phyloP scores from a whole-genome alignment of 2,113 vertebrate species.

The Suncus etruscus region DNA sequence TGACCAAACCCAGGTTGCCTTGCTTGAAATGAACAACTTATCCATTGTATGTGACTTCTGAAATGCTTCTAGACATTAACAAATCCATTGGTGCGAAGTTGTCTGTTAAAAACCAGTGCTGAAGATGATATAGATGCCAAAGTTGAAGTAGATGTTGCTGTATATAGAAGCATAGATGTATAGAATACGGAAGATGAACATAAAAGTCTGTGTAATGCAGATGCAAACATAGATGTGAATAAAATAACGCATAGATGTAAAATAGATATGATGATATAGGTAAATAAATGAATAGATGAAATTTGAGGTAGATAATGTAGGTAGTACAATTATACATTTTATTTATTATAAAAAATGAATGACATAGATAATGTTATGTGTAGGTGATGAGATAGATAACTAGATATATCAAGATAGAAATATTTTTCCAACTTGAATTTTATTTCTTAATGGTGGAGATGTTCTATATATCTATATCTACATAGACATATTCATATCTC shows the following conservation, averaged over 20 bases:
- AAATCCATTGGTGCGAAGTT: not conserved
- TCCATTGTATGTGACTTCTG: not conserved
- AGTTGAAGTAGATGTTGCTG: not conserved
- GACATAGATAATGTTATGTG: not conserved
- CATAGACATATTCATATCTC: no score
- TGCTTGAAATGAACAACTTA: no score
- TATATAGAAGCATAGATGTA: not conserved
- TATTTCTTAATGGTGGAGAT: not conserved
- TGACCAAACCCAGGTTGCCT: no score
- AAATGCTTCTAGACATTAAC: not conserved
- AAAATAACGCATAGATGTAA: no score
- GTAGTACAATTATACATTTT: not conserved
- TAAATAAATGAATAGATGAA: not conserved
- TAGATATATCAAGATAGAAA: slow-evolving; percentile 18
- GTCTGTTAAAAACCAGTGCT: not conserved
- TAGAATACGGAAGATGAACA: not conserved
- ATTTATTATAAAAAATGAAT: not conserved
- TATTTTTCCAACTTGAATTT: slow-evolving; percentile 29
- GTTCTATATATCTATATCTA: no score
- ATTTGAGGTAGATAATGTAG: not conserved
- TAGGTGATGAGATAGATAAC: not conserved
- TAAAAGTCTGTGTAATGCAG: not conserved
- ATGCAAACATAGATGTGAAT: not conserved
- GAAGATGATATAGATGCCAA: not conserved
- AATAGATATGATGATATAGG: not conserved